Base-by-base conservation (phyloP, 2,888 invertebrate species). In the Hypomecis punctinalis region DNA sequence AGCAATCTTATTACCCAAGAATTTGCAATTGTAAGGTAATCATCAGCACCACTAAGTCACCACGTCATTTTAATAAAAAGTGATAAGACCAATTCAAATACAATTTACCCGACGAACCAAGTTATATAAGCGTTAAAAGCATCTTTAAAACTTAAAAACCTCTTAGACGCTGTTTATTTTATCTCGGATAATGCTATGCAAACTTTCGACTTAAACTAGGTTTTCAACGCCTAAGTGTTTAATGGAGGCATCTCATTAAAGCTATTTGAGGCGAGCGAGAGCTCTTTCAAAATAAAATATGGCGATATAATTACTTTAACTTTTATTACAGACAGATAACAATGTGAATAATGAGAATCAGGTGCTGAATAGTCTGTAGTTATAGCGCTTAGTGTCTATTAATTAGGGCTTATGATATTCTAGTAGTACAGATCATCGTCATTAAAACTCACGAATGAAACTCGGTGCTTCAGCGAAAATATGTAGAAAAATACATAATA, bases 111-210 rank as follows among this genome's bases (percentile, higher is more conserved):
- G 11, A 37, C 33, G 5, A 49, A 51, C 5, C 9, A 6, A 37
- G 5, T 11, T 13, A 51, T 0, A 37, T 11, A 39, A 51, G 11
- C 37, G 40, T 51, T 52, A 42, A 40, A 52, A 52, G 23, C 40
- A 23, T 42, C 13, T 39, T 49, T 51, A 51, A 23, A 67, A 65
- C 62, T 68, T 51, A 23, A 46, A 45, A 66, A 66, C 57, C 52
- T 40, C 40, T 52, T 33, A 52, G 9, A 39, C 49, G 8, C 8
- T 52, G 52, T 40, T 49, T 49, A 48, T 48, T n/a, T 7, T 11
- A 51, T 39, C 40, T 52, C 23, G 33, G 23, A 8, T 11, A 37
- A 52, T 52, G 40, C 23, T 40, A 40, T 40, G 52, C 23, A 40
- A 51, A 51, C 40, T 48, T 57, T 40, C 23, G 11, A 5, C 7